phyloP scores from a whole-genome alignment of 1,140 invertebrate genomes.

The Charaxes varanes region DNA sequence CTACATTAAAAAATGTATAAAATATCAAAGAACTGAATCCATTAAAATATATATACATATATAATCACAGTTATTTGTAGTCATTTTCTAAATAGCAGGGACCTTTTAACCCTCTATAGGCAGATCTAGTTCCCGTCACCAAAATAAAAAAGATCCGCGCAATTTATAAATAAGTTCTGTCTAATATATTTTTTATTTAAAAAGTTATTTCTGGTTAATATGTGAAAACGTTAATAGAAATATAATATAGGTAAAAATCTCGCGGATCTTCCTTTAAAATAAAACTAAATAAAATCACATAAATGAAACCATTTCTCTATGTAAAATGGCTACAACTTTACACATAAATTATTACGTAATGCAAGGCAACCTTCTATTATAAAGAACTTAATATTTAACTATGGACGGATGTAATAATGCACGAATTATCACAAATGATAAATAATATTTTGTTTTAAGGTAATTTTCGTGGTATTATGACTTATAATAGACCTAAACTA shows the following conservation, averaged over 20 bases:
- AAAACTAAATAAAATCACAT: constrained; percentile 18
- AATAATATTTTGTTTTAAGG: constrained; percentile 11
- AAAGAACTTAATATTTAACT: constrained; percentile 28
- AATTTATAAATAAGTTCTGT: constrained; percentile 5
- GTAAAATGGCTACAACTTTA: constrained; percentile 14
- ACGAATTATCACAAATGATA: constrained; percentile 54
- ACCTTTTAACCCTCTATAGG: constrained; percentile 11
- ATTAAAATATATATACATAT: neutral
- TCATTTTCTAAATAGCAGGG: constrained; percentile 16
- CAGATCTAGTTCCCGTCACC: constrained; percentile 26
- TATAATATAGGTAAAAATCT: neutral
- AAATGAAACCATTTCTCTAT: neutral
- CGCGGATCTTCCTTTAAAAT: constrained; percentile 6
- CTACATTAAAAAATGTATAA: constrained; percentile 2
- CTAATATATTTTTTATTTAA: too few relatives aligned
- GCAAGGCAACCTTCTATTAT: constrained; percentile 42
- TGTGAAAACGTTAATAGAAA: too few relatives aligned
- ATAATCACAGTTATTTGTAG: constrained; percentile 7
- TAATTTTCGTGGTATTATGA: constrained; percentile 25
- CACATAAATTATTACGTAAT: constrained; percentile 38
- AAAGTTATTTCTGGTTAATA: too few relatives aligned
- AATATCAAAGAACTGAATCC: too few relatives aligned
- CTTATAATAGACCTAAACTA: constrained; percentile 38
- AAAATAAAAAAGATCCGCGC: constrained; percentile 18
- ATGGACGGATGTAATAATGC: constrained; percentile 42